These are phyloP conservation scores for Diploscapter pachys DNA, from an alignment of 1,140 invertebrate species.

Conservation along the genomic window DNA sequence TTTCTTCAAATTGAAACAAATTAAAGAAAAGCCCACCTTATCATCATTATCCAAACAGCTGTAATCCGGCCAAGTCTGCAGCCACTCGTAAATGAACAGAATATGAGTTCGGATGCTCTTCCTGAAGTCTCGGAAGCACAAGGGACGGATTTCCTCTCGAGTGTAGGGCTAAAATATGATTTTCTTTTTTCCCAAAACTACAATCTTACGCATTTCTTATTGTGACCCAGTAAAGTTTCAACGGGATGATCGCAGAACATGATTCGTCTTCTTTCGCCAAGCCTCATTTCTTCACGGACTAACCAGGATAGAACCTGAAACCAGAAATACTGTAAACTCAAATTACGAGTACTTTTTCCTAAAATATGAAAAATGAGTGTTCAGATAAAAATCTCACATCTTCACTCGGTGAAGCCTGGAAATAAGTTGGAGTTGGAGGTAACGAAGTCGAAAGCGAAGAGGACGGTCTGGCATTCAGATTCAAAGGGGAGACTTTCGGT, in stretches of 20 bases:
- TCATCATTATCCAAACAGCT: conserved; percentile 36
- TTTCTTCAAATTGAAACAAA: no score
- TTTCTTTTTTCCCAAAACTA: conserved; percentile 13
- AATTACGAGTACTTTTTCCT: no score
- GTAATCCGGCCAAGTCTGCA: conserved; percentile 52
- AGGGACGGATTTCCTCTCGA: conserved; percentile 48
- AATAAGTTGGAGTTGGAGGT: no score
- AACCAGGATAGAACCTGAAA: conserved; percentile 28
- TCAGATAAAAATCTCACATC: no score
- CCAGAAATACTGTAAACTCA: not conserved
- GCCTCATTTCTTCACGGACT: conserved; percentile 54
- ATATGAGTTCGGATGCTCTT: conserved; percentile 57
- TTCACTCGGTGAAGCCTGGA: no score
- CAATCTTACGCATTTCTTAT: conserved; percentile 45
- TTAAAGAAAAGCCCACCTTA: conserved; percentile 27
- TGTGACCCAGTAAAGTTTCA: conserved; percentile 46
- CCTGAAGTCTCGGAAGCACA: conserved; percentile 48
- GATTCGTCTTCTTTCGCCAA: conserved; percentile 49
- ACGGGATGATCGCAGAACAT: conserved; percentile 56
- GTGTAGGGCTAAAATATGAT: conserved; percentile 46
- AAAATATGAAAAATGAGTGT: no score
- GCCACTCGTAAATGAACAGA: conserved; percentile 57
- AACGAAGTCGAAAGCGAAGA: no score
- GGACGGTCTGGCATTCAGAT: no score
- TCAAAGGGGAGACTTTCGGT: no score